These are phyloP conservation scores for Colletes gigas DNA, from an alignment of 1,140 invertebrate species.

Conservation along the genomic window DNA sequence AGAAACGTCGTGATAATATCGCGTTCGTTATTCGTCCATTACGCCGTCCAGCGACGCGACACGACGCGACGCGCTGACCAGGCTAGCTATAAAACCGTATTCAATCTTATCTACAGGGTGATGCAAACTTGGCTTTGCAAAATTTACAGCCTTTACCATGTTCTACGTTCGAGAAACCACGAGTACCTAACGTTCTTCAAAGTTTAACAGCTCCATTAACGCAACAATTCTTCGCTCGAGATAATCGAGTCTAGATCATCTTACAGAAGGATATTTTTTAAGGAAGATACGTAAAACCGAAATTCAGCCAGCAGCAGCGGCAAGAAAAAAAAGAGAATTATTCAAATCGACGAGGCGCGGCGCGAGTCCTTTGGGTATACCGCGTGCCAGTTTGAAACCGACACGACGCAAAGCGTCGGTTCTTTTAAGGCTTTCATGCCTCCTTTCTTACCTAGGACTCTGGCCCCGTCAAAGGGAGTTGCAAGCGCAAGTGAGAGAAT, in stretches of 20 bases:
- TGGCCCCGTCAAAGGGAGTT: conserved; percentile 31
- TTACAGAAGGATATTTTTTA: conserved; percentile 20
- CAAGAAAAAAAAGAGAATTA: conserved; percentile 46
- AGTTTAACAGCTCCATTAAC: too few species aligned
- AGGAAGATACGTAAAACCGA: conserved; percentile 9
- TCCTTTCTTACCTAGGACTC: conserved; percentile 46
- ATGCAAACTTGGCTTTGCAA: too few species aligned
- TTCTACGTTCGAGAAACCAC: too few species aligned
- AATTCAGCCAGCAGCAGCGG: not conserved
- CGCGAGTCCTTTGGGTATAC: conserved; percentile 58
- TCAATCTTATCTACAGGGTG: too few species aligned
- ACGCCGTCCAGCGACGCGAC: not conserved
- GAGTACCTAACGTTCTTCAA: too few species aligned
- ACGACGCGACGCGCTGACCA: not conserved
- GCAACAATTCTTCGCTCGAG: not conserved
- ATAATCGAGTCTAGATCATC: conserved; percentile 35
- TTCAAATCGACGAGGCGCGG: conserved; percentile 58
- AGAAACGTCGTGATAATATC: conserved; percentile 3
- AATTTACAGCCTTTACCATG: too few species aligned
- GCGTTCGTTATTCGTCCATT: not conserved
- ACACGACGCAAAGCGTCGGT: not conserved
- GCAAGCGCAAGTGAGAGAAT: conserved; percentile 41
- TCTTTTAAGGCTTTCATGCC: conserved; percentile 54
- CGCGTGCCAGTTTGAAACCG: conserved; percentile 52
- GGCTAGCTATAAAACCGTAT: too few species aligned